Evolutionary conservation across 1,140 invertebrate genomes (phyloP).

Genomic region (Laupala kohalensis): DNA sequence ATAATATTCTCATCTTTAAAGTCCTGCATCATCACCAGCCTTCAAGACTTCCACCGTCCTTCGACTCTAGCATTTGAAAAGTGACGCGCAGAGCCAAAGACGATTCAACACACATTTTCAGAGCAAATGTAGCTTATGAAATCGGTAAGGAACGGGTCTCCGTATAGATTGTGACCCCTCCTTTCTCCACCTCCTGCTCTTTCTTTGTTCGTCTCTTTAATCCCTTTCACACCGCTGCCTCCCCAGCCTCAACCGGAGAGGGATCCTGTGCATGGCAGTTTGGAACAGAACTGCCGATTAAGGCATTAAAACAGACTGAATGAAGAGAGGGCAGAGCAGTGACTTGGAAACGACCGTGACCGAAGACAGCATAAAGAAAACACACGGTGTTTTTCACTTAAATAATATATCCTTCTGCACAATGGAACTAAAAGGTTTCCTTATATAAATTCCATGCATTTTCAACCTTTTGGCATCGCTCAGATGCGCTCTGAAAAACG

Average conservation of each 20-base stretch:
- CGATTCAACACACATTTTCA: constrained; percentile 11
- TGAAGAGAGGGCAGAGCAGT: background rate
- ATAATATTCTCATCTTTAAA: too few relatives aligned
- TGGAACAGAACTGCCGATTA: constrained; percentile 6
- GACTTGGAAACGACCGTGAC: background rate
- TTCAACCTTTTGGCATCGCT: background rate
- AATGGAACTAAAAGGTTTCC: background rate
- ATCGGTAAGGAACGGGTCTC: constrained; percentile 11
- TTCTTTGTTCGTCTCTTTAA: background rate
- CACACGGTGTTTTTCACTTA: background rate
- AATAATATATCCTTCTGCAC: background rate
- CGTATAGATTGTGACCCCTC: background rate
- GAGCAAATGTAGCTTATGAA: constrained; percentile 13
- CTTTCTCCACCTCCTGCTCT: background rate
- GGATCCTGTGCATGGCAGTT: background rate
- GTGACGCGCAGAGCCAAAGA: constrained; percentile 5
- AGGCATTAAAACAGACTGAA: constrained; percentile 11
- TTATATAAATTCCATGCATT: background rate
- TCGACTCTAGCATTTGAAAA: constrained; percentile 3
- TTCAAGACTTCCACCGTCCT: too few relatives aligned
- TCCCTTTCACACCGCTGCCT: background rate
- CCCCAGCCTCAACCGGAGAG: background rate
- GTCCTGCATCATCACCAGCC: background rate
- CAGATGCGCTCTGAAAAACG: background rate
- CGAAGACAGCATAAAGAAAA: background rate